A percentile compares a stretch with the other conserved stretches of the same genome.
Evolutionary conservation across 2,113 vertebrate species (phyloP).

Genomic region (Sinocyclocheilus anophthalmus): DNA sequence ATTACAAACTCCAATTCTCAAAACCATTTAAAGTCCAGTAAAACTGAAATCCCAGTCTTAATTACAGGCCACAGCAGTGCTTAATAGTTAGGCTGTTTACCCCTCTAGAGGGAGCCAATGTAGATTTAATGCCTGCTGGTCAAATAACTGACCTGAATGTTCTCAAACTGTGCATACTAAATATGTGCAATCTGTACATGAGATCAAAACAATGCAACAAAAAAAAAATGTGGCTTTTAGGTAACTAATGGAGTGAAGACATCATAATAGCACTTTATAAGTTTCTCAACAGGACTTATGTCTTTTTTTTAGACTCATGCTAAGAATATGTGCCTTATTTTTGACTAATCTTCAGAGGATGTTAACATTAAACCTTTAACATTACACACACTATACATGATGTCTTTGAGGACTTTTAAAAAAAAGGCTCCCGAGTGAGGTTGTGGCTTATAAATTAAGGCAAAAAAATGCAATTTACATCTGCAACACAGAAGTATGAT

Average conservation of each 20-base stretch:
- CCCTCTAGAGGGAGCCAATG: slow-evolving; percentile 47
- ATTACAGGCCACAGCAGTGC: not conserved
- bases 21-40: not conserved
- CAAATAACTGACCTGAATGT: not conserved
- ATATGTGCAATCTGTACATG: slow-evolving; percentile 10
- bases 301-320: not conserved
- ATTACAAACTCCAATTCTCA: not conserved
- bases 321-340: not conserved
- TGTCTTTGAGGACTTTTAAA: not conserved
- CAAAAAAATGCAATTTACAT: not conserved
- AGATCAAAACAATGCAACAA: not conserved
- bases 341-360: slow-evolving; percentile 11
- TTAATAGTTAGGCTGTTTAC: slow-evolving; percentile 9
- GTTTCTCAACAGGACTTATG: not conserved
- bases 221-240: not conserved
- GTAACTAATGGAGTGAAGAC: not conserved
- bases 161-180: not conserved
- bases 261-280: not conserved
- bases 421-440: not conserved
- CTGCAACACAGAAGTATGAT: not conserved
- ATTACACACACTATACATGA: not conserved
- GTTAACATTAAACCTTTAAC: not conserved
- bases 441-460: not conserved
- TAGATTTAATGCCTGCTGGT: slow-evolving; percentile 13
- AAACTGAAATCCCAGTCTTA: not conserved